These are phyloP conservation scores for Heliocidaris tuberculata DNA, from an alignment of 35 echinoderm and acorn worm species.

Conservation along the genomic window DNA sequence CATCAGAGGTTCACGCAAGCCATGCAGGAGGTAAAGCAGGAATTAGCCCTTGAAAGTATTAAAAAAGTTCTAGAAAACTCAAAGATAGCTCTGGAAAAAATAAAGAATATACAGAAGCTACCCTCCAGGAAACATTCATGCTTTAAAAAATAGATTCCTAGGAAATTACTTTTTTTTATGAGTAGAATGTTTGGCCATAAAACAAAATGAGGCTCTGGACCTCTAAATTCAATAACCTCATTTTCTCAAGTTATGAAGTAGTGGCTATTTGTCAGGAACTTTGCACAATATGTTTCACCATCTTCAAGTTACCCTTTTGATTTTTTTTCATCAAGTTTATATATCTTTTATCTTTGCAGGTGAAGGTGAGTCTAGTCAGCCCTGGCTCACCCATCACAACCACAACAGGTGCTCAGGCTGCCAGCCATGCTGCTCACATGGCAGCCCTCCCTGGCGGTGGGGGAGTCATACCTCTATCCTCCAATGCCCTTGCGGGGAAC, in stretches of 20 bases:
- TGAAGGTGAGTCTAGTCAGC: constrained; percentile 74
- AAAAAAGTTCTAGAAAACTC: neutral
- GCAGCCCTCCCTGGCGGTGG: constrained; percentile 43
- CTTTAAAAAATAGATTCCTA: too few species aligned
- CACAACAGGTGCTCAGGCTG: constrained; percentile 46
- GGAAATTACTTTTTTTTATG: too few species aligned
- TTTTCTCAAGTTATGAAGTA: too few species aligned
- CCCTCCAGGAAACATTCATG: neutral
- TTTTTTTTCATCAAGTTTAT: too few species aligned
- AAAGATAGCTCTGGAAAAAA: too few species aligned
- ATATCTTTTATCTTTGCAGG: constrained; percentile 52
- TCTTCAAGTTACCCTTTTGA: too few species aligned
- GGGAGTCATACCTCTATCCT: constrained; percentile 14
- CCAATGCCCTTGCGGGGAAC: constrained; percentile 21
- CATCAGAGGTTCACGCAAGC: constrained; percentile 89
- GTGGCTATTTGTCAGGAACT: too few species aligned
- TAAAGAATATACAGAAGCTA: neutral
- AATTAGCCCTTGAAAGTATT: too few species aligned
- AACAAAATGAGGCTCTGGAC: too few species aligned
- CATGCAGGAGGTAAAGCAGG: constrained; percentile 77
- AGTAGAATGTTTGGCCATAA: too few species aligned
- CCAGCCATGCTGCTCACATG: constrained; percentile 49
- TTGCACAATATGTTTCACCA: too few species aligned
- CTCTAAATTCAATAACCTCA: too few species aligned
- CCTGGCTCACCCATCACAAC: constrained; percentile 77